Conservation (phyloP, 2,113 vertebrate genomes). For the Tylochromis polylepis region DNA sequence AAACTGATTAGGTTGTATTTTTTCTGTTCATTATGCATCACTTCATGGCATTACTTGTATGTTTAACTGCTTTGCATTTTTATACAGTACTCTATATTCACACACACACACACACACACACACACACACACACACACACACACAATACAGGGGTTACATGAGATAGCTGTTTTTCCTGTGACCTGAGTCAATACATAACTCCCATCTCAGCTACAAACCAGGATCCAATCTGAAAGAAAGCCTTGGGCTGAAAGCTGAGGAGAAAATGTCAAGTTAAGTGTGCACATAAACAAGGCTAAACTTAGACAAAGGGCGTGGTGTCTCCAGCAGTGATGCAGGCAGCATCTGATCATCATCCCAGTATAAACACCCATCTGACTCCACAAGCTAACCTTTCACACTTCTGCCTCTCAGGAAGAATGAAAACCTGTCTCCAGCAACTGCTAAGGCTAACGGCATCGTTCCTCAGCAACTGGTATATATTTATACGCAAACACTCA, state of each 20-base stretch:
- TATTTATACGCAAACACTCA: constrained; percentile 64
- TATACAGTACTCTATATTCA: background rate
- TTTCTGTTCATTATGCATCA: background rate
- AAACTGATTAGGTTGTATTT: background rate
- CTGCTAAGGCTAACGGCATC: constrained; percentile 45
- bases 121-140: background rate
- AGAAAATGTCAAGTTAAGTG: constrained; percentile 58
- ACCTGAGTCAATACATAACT: background rate
- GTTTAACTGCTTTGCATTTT: background rate
- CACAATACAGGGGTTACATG: background rate
- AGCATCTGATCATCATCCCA: constrained; percentile 60
- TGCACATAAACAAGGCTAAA: constrained; percentile 62
- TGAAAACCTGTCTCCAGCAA: constrained; percentile 57
- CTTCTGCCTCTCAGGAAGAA: constrained; percentile 44
- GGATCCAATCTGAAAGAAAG: constrained; percentile 19
- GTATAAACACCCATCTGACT: constrained; percentile 60
- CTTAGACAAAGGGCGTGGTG: constrained; percentile 58
- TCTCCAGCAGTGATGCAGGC: constrained; percentile 51
- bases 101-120: background rate
- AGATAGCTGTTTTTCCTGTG: background rate
- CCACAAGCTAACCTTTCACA: constrained; percentile 60
- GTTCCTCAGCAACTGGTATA: constrained; percentile 60
- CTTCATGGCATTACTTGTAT: background rate
- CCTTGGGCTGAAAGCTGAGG: constrained; percentile 40
- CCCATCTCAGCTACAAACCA: constrained; percentile 19